Evolutionary conservation across 2,113 vertebrate species (phyloP).

Genomic region (Reinhardtius hippoglossoides): DNA sequence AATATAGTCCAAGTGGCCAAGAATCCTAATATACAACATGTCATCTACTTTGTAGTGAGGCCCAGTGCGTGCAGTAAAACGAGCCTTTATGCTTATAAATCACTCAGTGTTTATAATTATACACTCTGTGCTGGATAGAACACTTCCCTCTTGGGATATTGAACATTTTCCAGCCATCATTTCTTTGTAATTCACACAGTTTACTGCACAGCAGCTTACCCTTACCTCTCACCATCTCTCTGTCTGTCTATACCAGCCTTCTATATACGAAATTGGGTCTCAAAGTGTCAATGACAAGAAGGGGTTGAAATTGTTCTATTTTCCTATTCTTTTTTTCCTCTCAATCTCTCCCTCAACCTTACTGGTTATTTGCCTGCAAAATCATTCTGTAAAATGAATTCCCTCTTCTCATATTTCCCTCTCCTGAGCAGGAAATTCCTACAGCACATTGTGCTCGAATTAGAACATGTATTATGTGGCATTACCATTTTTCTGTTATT

Average conservation of each 20-base stretch:
- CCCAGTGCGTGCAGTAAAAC: constrained; percentile 30
- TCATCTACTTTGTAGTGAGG: not conserved
- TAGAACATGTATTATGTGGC: not conserved
- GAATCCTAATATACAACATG: constrained; percentile 17
- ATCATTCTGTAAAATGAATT: constrained; percentile 4
- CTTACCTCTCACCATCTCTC: constrained; percentile 22
- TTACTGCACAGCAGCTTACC: constrained; percentile 29
- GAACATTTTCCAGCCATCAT: constrained; percentile 54
- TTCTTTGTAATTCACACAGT: constrained; percentile 32
- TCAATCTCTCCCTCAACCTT: not conserved
- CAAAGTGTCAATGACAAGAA: constrained; percentile 38
- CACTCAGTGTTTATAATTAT: constrained; percentile 41
- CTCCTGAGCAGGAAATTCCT: not conserved
- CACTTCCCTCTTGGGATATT: constrained; percentile 36
- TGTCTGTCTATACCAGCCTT: constrained; percentile 20
- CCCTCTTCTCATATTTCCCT: not conserved
- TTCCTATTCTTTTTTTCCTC: not conserved
- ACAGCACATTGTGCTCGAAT: not conserved
- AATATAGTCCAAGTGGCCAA: constrained; percentile 5
- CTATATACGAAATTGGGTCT: constrained; percentile 13
- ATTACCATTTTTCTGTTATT: not conserved
- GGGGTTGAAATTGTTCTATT: not conserved
- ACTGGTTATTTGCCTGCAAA: not conserved
- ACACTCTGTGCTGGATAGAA: constrained; percentile 17
- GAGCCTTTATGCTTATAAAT: constrained; percentile 28